These are phyloP conservation scores for Limanda limanda DNA, from an alignment of 2,113 vertebrate species.

Conservation along the genomic window DNA sequence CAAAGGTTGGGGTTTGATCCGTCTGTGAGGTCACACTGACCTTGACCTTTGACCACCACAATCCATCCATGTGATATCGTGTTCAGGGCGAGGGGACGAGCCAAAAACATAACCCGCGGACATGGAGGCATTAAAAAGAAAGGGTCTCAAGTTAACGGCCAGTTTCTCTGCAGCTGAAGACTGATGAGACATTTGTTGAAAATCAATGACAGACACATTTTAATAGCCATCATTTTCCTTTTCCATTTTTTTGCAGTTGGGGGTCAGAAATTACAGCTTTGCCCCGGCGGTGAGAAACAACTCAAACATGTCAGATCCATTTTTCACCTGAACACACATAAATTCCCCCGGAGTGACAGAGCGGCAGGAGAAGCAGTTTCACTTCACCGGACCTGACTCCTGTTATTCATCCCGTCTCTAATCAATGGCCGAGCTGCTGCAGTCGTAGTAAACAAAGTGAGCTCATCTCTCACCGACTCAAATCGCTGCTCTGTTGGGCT, in stretches of 20 bases:
- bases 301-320: neutral
- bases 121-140: no score
- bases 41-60: no score
- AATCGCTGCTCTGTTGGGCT: slow-evolving; percentile 22
- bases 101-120: no score
- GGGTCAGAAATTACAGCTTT: no score
- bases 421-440: slow-evolving; percentile 52
- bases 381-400: slow-evolving; percentile 15
- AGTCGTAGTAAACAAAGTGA: slow-evolving; percentile 48
- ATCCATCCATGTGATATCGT: neutral
- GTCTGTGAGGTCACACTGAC: no score
- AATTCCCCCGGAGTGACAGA: neutral
- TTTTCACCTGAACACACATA: neutral
- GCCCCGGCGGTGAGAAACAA: no score
- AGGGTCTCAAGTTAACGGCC: neutral
- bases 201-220: neutral
- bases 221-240: no score
- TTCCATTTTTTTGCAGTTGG: no score
- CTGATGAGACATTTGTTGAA: neutral
- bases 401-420: slow-evolving; percentile 25
- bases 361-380: slow-evolving; percentile 24
- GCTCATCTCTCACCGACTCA: slow-evolving; percentile 12
- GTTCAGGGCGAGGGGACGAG: neutral
- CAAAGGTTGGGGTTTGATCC: no score
- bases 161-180: neutral